Conservation (phyloP, 2,888 invertebrate genomes). For the Dryobotodes eremita region DNA sequence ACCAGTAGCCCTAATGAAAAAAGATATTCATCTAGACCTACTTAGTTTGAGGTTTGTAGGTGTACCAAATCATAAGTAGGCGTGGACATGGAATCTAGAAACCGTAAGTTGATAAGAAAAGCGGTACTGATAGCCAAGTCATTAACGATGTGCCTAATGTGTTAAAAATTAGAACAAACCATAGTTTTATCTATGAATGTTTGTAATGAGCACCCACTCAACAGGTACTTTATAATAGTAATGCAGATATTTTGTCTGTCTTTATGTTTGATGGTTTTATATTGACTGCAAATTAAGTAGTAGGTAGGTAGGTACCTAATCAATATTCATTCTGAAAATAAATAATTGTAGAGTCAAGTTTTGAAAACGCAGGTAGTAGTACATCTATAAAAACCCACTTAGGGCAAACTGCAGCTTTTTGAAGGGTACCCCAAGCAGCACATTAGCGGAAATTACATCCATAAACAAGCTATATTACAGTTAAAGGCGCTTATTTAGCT, state of each 20-base stretch:
- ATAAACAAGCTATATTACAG: no score
- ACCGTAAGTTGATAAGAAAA: slow-evolving; percentile 35
- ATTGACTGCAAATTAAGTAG: neutral
- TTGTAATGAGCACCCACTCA: slow-evolving; percentile 19
- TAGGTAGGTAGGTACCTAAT: neutral
- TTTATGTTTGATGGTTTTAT: neutral
- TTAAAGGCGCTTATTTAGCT: no score
- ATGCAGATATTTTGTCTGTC: neutral
- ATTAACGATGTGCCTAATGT: slow-evolving; percentile 29
- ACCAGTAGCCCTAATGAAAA: neutral
- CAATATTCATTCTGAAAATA: neutral
- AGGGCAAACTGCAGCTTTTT: neutral
- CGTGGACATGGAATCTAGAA: slow-evolving; percentile 4
- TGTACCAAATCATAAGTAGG: slow-evolving; percentile 5
- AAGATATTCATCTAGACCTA: neutral
- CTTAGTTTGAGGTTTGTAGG: slow-evolving; percentile 37
- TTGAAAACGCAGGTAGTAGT: neutral
- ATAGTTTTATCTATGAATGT: slow-evolving; percentile 40
- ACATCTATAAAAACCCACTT: neutral
- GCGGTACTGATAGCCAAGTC: slow-evolving; percentile 12
- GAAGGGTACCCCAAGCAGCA: neutral
- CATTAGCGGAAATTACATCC: no score
- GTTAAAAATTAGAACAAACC: slow-evolving; percentile 25
- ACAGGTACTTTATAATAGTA: neutral
- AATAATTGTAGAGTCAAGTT: neutral